phyloP scores from a whole-genome alignment of 2,888 invertebrate species.

The Leptopilina drosophilae region DNA sequence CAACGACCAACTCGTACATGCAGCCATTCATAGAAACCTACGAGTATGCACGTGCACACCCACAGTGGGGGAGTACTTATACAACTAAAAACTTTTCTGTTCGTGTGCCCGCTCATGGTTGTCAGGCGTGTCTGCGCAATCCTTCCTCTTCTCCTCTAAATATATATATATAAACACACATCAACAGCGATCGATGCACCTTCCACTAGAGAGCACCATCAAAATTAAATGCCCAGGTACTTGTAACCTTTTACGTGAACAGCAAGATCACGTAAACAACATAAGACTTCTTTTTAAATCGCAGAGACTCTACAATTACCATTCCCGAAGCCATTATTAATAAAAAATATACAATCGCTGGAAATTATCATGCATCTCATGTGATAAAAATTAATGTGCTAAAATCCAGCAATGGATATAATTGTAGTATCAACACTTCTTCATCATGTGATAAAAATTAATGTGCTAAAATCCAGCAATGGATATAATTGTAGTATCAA shows the following conservation, averaged over 20 bases:
- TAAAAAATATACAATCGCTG: no score
- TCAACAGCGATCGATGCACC: conserved; percentile 18
- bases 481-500: no score
- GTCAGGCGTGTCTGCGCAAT: conserved; percentile 30
- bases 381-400: no score
- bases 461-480: no score
- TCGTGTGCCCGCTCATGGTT: neutral
- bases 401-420: no score
- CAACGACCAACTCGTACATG: conserved; percentile 31
- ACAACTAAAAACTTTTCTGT: conserved; percentile 7
- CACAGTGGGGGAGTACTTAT: conserved; percentile 9
- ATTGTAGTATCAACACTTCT: no score
- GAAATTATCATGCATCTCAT: no score
- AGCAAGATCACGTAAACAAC: neutral
- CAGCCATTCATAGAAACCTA: conserved; percentile 37
- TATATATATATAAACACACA: neutral
- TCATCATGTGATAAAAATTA: no score
- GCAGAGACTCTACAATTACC: neutral
- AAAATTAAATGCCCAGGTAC: conserved; percentile 27
- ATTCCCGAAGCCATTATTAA: neutral
- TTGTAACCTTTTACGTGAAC: conserved; percentile 5
- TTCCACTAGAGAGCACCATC: conserved; percentile 7
- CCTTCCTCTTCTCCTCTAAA: neutral
- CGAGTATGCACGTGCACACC: conserved; percentile 21
- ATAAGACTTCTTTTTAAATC: conserved; percentile 28